Percentiles rank a stretch among this genome's conserved stretches.
phyloP scores from a whole-genome alignment of 35 echinoderm and acorn worm species.

The Lytechinus variegatus region DNA sequence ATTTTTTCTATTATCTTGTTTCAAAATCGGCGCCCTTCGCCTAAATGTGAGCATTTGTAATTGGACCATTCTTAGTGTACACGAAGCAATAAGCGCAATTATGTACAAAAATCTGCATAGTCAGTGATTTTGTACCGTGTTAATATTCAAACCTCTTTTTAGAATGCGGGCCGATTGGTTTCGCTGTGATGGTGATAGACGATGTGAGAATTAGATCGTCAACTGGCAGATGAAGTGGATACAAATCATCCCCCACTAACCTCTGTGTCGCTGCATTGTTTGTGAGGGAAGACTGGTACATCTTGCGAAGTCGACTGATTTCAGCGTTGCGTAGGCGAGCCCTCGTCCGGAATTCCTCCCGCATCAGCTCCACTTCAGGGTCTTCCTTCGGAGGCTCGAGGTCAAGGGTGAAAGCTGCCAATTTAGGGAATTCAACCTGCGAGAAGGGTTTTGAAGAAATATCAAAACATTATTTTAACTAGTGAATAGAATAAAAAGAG shows the following conservation, averaged over 20 bases:
- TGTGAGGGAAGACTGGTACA: conserved; percentile 85
- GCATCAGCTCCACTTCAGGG: conserved; percentile 62
- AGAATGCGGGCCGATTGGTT: neutral
- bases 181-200: neutral
- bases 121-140: too few relatives aligned
- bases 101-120: too few relatives aligned
- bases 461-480: neutral
- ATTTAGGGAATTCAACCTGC: conserved; percentile 85
- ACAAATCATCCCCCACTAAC: too few relatives aligned
- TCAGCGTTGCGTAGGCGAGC: conserved; percentile 59
- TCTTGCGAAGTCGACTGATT: conserved; percentile 64
- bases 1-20: too few relatives aligned
- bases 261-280: conserved; percentile 84
- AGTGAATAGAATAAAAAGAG: neutral
- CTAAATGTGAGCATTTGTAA: too few relatives aligned
- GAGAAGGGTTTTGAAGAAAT: neutral
- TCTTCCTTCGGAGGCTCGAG: conserved; percentile 86
- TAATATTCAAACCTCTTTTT: too few relatives aligned
- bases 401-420: conserved; percentile 76
- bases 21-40: too few relatives aligned
- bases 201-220: too few relatives aligned
- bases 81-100: too few relatives aligned
- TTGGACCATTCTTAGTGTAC: too few relatives aligned
- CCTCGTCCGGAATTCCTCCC: conserved; percentile 66
- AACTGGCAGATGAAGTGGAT: too few relatives aligned